Evolutionary conservation across 2,113 vertebrate species (phyloP).

Genomic region (Stegostoma tigrinum): DNA sequence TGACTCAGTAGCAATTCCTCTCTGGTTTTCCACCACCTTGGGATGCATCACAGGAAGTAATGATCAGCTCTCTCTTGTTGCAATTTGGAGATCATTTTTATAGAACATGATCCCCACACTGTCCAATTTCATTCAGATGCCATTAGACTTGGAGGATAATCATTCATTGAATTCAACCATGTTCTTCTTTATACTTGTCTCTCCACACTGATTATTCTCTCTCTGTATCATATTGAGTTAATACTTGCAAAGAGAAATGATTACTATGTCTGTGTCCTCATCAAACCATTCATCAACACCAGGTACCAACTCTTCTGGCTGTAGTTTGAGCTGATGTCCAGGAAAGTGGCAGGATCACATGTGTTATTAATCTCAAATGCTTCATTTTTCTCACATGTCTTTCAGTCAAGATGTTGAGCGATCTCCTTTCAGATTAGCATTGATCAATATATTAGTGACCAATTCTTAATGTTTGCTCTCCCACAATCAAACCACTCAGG

Average conservation of each 20-base stretch:
- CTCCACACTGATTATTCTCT: background rate
- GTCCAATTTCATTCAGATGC: background rate
- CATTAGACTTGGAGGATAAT: background rate
- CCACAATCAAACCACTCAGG: background rate
- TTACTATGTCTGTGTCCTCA: background rate
- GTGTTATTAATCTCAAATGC: background rate
- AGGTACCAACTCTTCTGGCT: background rate
- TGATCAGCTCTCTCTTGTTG: background rate
- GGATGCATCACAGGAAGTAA: background rate
- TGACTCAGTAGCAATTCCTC: background rate
- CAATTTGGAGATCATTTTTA: background rate
- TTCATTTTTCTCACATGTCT: background rate
- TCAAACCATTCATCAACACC: background rate
- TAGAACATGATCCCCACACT: background rate
- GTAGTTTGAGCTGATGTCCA: background rate
- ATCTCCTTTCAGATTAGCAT: background rate
- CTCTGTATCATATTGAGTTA: background rate
- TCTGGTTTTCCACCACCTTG: background rate
- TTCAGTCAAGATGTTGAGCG: background rate
- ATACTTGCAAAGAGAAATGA: background rate
- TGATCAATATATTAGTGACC: background rate
- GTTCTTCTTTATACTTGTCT: background rate
- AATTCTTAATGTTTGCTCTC: background rate
- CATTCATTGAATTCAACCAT: background rate
- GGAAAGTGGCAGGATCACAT: background rate